Conservation (phyloP, 2,888 invertebrate genomes). For the Poecilobothrus nobilitatus region DNA sequence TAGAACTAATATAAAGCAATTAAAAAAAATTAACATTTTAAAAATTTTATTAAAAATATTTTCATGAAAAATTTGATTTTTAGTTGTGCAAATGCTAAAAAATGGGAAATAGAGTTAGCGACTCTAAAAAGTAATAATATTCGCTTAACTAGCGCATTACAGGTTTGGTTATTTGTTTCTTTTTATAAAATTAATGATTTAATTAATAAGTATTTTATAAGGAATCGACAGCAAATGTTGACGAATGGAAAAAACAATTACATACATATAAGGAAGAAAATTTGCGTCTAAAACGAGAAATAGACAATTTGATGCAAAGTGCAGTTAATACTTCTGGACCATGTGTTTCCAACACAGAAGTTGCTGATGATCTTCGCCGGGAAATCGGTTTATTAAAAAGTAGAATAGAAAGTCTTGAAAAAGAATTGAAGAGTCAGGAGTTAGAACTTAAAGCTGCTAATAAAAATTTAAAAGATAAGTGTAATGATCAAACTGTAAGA, state of each 20-base stretch:
- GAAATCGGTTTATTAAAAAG: constrained; percentile 63
- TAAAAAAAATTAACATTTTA: too few species aligned
- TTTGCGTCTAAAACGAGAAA: constrained; percentile 67
- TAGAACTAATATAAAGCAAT: too few species aligned
- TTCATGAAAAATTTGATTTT: constrained; percentile 18
- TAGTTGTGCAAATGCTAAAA: constrained; percentile 96
- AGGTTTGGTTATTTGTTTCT: constrained; percentile 41
- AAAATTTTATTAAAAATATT: too few species aligned
- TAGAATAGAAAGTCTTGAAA: constrained; percentile 73
- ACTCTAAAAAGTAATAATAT: constrained; percentile 95
- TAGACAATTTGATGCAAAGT: constrained; percentile 61
- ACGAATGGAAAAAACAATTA: constrained; percentile 95
- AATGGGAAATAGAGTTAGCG: constrained; percentile 95
- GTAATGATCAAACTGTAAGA: constrained; percentile 67
- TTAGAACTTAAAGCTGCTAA: constrained; percentile 62
- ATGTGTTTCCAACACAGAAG: constrained; percentile 55
- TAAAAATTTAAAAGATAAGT: constrained; percentile 40
- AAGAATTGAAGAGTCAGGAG: constrained; percentile 73
- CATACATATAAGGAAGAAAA: constrained; percentile 89
- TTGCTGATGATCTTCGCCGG: constrained; percentile 68
- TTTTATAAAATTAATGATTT: neutral
- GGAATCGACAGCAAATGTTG: constrained; percentile 91
- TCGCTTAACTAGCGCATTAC: constrained; percentile 86
- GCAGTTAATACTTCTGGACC: constrained; percentile 44
- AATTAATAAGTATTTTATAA: constrained; percentile 19